Evolutionary conservation across 2,888 invertebrate genomes (phyloP).

Genomic region (Caenorhabditis angaria): DNA sequence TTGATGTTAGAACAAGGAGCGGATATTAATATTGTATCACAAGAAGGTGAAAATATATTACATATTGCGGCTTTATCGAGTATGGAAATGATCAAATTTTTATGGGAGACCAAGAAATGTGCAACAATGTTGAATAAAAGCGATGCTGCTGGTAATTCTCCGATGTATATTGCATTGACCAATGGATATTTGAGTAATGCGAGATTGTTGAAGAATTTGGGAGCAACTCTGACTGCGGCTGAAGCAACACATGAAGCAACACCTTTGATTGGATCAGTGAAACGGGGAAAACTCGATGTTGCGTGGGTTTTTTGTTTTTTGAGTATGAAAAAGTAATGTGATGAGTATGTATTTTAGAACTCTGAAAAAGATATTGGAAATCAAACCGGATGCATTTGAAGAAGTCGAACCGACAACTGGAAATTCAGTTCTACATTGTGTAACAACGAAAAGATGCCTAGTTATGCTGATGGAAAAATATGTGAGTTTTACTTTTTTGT

Average conservation of each 20-base stretch:
- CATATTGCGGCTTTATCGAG: conserved; percentile 79
- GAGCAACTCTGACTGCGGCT: conserved; percentile 25
- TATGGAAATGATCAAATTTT: conserved; percentile 73
- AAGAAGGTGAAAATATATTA: conserved; percentile 83
- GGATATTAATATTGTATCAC: conserved; percentile 90
- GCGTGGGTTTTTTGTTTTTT: conserved; percentile 9
- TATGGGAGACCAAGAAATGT: conserved; percentile 41
- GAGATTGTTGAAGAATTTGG: conserved; percentile 24
- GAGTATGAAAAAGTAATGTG: neutral
- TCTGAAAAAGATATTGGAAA: conserved; percentile 41
- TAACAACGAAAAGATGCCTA: conserved; percentile 39
- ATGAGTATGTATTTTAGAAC: conserved; percentile 14
- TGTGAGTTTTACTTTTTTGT: conserved; percentile 21
- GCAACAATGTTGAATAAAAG: conserved; percentile 31
- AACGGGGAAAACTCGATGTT: conserved; percentile 44
- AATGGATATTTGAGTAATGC: conserved; percentile 37
- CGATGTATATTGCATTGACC: conserved; percentile 43
- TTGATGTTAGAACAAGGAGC: conserved; percentile 78
- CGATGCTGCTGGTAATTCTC: conserved; percentile 30
- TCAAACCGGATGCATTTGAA: conserved; percentile 37
- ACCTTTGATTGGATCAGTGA: conserved; percentile 47
- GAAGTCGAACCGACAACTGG: conserved; percentile 51
- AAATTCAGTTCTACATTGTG: conserved; percentile 47
- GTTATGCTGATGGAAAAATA: conserved; percentile 44
- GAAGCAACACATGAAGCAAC: conserved; percentile 21